Evolutionary conservation across 1,140 invertebrate genomes (phyloP), one percentile per base, ranked within the genome.

Genomic region (Trigoniulus corallinus): DNA sequence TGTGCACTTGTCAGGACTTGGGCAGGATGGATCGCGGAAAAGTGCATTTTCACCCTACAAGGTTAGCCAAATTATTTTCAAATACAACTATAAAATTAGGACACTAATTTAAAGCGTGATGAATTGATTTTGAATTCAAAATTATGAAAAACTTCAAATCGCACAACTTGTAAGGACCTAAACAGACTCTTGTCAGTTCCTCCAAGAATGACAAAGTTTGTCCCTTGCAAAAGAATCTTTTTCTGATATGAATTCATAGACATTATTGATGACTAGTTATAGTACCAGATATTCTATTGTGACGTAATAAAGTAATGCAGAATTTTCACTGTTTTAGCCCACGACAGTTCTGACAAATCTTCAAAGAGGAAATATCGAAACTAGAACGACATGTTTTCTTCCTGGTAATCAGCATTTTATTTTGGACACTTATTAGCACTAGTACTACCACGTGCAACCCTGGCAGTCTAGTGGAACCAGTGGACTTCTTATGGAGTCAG

Each of bases 291-390:
- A n/a, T n/a, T n/a, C n/a, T n/a, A 39, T 47, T 34, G n/a, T 51
- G 18, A 54, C 24, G 12, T 57, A 26, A 23, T 59, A 21, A 15
- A 54, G 15, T 47, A 34, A 20, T 7, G 4, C 4, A 24, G 18
- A 39, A 39, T 21, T 4, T 24, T 44, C 4, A 44, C 24, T 46
- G 43, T 46, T 54, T 50, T 24, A 77, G 73, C 72, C 74, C 27
- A 68, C 72, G 26, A 81, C 78, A n/a, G 69, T 81, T 23, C 67
- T 81, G 40, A 80, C 79, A 20, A 81, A 81, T 64, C 63, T 81
- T 43, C 78, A 80, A 67, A 66, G 79, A 59, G 77, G 79, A 13
- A 81, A 81, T 58, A 75, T 78, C 3, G 75, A 77, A 59, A 78
- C 78, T 15, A 61, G 63, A 52, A 67, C 63, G 42, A 58, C 64